These are phyloP conservation scores for Dioctria linearis DNA, from an alignment of 2,888 invertebrate genomes.

Conservation along the genomic window DNA sequence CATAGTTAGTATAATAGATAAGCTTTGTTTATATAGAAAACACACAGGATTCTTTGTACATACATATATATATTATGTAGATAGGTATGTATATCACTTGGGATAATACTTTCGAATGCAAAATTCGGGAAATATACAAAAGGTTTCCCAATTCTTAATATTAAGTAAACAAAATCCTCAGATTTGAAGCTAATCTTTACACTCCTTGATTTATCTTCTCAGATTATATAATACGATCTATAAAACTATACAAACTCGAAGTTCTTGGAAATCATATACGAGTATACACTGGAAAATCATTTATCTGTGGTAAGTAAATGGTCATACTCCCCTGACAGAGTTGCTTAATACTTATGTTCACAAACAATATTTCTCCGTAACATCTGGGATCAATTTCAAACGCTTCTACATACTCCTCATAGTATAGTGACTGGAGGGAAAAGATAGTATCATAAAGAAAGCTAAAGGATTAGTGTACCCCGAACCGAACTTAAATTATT, in stretches of 20 bases:
- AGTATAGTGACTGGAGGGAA: background rate
- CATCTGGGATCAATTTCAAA: conserved; percentile 37
- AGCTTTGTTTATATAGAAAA: too few relatives aligned
- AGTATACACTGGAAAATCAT: conserved; percentile 17
- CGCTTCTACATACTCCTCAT: background rate
- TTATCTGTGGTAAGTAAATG: conserved; percentile 29
- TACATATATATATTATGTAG: background rate
- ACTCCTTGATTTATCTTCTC: conserved; percentile 30
- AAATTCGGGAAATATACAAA: background rate
- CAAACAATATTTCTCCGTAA: conserved; percentile 37
- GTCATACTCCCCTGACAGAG: background rate
- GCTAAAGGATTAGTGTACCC: conserved; percentile 35
- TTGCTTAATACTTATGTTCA: conserved; percentile 44
- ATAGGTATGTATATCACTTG: background rate
- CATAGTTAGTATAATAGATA: too few relatives aligned
- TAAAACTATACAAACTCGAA: conserved; percentile 21
- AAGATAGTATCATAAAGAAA: conserved; percentile 5
- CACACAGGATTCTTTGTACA: too few relatives aligned
- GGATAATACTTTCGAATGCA: background rate
- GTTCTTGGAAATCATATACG: too few relatives aligned
- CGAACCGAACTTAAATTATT: conserved; percentile 25
- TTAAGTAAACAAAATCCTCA: conserved; percentile 16
- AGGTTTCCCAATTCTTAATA: background rate
- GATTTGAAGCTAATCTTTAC: conserved; percentile 31
- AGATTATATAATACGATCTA: conserved; percentile 28